phyloP scores from a whole-genome alignment of 1,140 invertebrate genomes.

The Diprion similis region DNA sequence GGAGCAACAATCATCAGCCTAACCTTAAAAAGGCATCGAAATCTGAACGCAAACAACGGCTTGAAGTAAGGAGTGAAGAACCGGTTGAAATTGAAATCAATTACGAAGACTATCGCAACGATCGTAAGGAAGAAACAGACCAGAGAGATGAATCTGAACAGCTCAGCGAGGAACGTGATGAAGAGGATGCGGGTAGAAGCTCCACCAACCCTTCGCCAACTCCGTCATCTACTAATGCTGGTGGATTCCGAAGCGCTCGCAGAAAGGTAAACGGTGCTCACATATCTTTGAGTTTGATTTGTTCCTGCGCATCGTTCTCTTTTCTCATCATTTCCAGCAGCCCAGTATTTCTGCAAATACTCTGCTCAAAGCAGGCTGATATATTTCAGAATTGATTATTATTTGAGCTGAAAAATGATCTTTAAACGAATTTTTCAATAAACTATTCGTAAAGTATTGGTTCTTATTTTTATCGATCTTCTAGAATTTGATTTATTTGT shows the following conservation, averaged over 20 bases:
- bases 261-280: constrained; percentile 46
- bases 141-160: constrained; percentile 46
- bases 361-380: too few relatives aligned
- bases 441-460: constrained; percentile 8
- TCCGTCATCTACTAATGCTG: constrained; percentile 47
- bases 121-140: constrained; percentile 44
- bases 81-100: constrained; percentile 53
- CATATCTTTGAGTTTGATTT: not conserved
- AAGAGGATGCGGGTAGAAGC: constrained; percentile 54
- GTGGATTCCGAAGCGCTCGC: constrained; percentile 53
- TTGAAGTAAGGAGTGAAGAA: constrained; percentile 54
- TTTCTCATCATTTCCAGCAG: not conserved
- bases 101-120: constrained; percentile 50
- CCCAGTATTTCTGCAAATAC: not conserved
- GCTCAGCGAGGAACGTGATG: constrained; percentile 53
- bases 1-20: constrained; percentile 20
- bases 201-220: constrained; percentile 57
- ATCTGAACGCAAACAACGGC: constrained; percentile 53
- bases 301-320: not conserved
- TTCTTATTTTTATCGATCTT: constrained; percentile 15
- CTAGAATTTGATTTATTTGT: constrained; percentile 17
- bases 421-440: not conserved
- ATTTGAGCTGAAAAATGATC: too few relatives aligned
- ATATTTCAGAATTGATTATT: too few relatives aligned
- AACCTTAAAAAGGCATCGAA: constrained; percentile 51